Percentiles rank a stretch among this genome's conserved stretches.
These are phyloP conservation scores for Aphelinus certus DNA, from an alignment of 1,140 invertebrate species.

Conservation along the genomic window DNA sequence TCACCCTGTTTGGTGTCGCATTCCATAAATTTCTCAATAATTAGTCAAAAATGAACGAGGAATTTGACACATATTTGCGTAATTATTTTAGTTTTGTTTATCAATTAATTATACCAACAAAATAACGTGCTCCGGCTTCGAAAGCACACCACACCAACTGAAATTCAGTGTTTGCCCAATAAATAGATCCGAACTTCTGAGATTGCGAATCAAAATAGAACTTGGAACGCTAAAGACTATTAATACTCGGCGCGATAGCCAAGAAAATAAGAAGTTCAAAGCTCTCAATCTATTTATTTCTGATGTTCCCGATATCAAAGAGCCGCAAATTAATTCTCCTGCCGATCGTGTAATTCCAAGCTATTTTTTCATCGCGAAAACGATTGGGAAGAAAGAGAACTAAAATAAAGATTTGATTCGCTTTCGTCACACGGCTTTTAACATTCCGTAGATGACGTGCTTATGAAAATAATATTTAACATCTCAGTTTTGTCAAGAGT, in stretches of 20 bases:
- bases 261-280: background rate
- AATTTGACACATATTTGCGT: no score
- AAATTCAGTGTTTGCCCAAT: no score
- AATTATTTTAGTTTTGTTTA: no score
- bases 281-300: constrained; percentile 1
- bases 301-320: background rate
- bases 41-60: no score
- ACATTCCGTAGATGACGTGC: constrained; percentile 5
- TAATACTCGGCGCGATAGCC: constrained; percentile 11
- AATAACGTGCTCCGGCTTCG: no score
- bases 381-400: constrained; percentile 3
- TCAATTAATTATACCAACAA: no score
- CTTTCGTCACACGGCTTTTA: constrained; percentile 19
- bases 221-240: constrained; percentile 4
- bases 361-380: constrained; percentile 2
- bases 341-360: background rate
- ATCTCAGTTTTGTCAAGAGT: constrained; percentile 23
- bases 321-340: background rate
- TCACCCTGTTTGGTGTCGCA: no score
- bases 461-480: constrained; percentile 23
- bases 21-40: no score
- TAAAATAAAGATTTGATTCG: background rate
- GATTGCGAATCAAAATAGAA: constrained; percentile 23
- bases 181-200: no score
- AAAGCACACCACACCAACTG: no score